Evolutionary conservation across 2,113 vertebrate genomes (phyloP).

Genomic region (Spizaetus ornatus): DNA sequence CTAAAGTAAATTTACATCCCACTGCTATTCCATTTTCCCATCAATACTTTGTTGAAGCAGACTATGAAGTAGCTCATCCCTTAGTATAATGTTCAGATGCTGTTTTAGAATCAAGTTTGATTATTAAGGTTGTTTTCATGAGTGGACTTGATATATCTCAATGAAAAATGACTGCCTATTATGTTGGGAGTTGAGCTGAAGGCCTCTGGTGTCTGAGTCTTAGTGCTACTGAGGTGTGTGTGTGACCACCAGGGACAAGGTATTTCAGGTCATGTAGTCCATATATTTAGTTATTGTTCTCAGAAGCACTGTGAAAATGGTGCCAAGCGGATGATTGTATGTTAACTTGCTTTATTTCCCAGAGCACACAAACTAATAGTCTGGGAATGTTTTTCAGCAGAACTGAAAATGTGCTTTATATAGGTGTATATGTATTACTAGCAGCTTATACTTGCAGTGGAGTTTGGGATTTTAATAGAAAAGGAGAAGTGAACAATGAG

Average conservation of each 20-base stretch:
- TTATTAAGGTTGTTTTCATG: background rate
- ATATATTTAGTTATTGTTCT: background rate
- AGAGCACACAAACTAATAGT: background rate
- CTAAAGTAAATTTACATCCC: background rate
- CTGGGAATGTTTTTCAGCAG: background rate
- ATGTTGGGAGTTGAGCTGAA: background rate
- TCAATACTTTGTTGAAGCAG: background rate
- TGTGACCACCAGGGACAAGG: background rate
- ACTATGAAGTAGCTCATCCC: background rate
- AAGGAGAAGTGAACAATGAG: background rate
- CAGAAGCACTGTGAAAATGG: background rate
- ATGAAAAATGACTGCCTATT: background rate
- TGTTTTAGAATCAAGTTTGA: background rate
- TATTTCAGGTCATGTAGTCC: background rate
- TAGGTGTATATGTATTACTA: background rate
- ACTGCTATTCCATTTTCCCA: background rate
- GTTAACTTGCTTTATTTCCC: background rate
- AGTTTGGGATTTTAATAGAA: background rate
- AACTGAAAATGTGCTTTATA: background rate
- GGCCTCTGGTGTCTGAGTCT: background rate
- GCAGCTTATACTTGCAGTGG: background rate
- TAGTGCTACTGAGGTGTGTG: background rate
- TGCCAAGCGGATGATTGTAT: background rate
- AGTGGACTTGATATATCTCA: background rate
- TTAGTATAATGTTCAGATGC: background rate